Base-by-base conservation (phyloP, 2,888 invertebrate genomes). In the Hypolimnas misippus region DNA sequence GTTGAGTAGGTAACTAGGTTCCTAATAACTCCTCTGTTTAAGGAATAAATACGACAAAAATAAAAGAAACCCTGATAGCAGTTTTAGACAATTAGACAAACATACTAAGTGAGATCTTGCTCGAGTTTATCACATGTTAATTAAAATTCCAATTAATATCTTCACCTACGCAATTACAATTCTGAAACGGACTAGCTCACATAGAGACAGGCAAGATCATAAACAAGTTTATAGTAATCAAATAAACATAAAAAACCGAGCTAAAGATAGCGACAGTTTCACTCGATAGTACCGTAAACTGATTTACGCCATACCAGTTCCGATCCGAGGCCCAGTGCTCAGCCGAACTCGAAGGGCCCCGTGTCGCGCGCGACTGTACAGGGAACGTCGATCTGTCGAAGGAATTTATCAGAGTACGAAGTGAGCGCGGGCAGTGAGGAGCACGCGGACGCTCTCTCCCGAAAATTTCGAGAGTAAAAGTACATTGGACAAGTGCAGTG, bases 391-490 rank as follows among this genome's bases (percentile, higher is more conserved):
- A 83, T 83, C 85, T 35, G 35, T 49, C 5, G 7, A 85, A 86
- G 89, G 87, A 89, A 89, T 88, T 85, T 88, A 88, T 86, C 85
- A 84, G 87, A 85, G 86, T 76, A 82, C 80, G 78, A 79, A 82
- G 82, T 79, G 79, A 79, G 79, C 80, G 74, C 79, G 78, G 75
- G 75, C 81, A 83, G 84, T 78, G 78, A 75, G 74, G 81, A 83
- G 84, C 72, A 77, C 72, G 76, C 58, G 57, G 60, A 70, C 66
- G 69, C 69, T 70, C 68, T 70, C 74, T 54, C 59, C 56, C 42
- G n/a, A 38, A 31, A n/a, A 33, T 67, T 70, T 44, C 31, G 72
- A 79, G 80, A 83, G 81, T 81, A 82, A 83, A 81, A 83, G 44
- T 16, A 52, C 44, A 25, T 35, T 53, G 44, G 35, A 25, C 42